These are phyloP conservation scores for Amblyopsis hoosieri DNA, from an alignment of 2,797 vertebrate genomes.

Conservation along the genomic window DNA sequence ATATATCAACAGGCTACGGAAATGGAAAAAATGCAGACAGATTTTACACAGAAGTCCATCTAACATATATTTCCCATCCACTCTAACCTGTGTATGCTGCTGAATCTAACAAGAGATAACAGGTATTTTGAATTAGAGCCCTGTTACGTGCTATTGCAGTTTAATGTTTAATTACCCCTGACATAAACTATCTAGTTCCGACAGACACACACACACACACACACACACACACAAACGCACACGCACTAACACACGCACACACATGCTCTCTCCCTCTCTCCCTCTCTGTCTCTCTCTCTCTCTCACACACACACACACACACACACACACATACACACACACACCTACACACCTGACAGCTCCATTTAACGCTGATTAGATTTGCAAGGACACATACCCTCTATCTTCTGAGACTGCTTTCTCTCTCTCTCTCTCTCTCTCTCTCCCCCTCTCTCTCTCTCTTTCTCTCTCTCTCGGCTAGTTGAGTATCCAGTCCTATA, in stretches of 20 bases:
- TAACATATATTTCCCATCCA: too few species aligned
- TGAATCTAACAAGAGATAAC: too few species aligned
- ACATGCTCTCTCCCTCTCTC: not conserved
- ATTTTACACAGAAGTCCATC: too few species aligned
- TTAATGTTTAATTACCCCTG: conserved; percentile 72
- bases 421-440: conserved; percentile 9
- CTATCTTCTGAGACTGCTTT: conserved; percentile 44
- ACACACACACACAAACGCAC: not conserved
- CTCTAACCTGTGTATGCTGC: too few species aligned
- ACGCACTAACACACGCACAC: not conserved
- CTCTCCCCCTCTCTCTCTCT: not conserved
- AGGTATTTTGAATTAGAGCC: conserved; percentile 53
- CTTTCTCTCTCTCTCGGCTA: conserved; percentile 44
- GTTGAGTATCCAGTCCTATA: conserved; percentile 73
- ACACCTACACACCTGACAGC: conserved; percentile 63
- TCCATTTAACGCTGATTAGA: conserved; percentile 83
- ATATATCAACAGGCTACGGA: too few species aligned
- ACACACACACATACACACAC: conserved; percentile 10
- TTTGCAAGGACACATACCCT: conserved; percentile 79
- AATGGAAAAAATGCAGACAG: too few species aligned
- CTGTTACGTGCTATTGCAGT: conserved; percentile 52
- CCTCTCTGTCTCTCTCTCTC: not conserved
- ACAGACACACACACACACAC: not conserved
- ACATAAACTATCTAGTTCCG: conserved; percentile 52
- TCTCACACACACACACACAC: not conserved